phyloP scores from a whole-genome alignment of 2,888 invertebrate species.

The Lysandra bellargus region DNA sequence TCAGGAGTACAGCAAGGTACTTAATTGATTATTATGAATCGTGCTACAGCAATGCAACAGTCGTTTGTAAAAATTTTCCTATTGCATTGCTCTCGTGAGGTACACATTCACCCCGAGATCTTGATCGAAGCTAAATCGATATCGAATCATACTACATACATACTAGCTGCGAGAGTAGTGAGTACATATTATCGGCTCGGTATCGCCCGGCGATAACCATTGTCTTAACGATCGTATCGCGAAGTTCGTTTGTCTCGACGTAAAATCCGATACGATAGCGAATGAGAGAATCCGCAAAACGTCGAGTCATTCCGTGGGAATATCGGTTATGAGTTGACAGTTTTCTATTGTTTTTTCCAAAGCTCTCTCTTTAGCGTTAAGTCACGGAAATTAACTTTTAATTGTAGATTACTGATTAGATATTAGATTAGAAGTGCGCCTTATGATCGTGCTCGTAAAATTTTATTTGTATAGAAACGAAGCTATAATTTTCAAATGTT shows the following conservation, averaged over 20 bases:
- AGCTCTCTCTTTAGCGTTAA: constrained; percentile 4
- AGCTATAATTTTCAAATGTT: neutral
- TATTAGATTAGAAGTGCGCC: neutral
- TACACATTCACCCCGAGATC: neutral
- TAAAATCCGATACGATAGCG: constrained; percentile 49
- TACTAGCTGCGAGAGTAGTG: too few relatives aligned
- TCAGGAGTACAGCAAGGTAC: too few relatives aligned
- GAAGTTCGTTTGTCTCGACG: constrained; percentile 65
- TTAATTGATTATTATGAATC: too few relatives aligned
- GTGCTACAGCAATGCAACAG: too few relatives aligned
- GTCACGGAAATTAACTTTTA: neutral
- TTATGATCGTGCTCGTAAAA: neutral
- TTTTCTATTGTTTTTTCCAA: constrained; percentile 33
- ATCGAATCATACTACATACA: neutral
- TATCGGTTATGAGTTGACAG: constrained; percentile 42
- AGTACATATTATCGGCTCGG: constrained; percentile 42
- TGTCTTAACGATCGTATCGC: constrained; percentile 70
- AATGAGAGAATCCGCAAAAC: constrained; percentile 70
- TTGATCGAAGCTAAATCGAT: neutral
- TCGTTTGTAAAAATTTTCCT: too few relatives aligned
- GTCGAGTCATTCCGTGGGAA: constrained; percentile 78
- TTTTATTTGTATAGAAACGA: neutral
- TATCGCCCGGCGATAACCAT: constrained; percentile 73
- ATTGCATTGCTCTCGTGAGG: too few relatives aligned
- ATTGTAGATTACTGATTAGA: neutral